Conservation (phyloP, 1,140 invertebrate species). For the Sipha flava region DNA sequence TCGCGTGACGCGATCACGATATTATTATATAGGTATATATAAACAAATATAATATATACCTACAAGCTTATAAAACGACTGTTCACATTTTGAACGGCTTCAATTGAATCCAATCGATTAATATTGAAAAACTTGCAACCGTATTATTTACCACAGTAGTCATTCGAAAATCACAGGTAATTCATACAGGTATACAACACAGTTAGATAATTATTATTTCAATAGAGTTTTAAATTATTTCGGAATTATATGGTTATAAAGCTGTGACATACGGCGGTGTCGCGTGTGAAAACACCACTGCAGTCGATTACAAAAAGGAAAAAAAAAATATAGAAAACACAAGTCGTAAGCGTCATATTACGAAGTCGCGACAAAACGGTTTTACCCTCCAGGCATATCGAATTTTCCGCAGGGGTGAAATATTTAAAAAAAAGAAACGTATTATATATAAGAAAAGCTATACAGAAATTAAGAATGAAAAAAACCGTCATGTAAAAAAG, state of each 20-base stretch:
- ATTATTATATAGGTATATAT: neutral
- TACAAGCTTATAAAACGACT: neutral
- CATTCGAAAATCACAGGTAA: neutral
- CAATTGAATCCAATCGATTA: neutral
- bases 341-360: neutral
- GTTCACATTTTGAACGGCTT: neutral
- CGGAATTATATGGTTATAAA: neutral
- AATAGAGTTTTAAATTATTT: neutral
- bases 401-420: constrained; percentile 18
- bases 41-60: neutral
- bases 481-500: neutral
- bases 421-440: neutral
- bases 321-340: neutral
- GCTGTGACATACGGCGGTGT: neutral
- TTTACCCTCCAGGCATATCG: constrained; percentile 8
- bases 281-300: neutral
- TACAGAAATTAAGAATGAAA: neutral
- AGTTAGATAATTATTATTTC: neutral
- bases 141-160: neutral
- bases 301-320: neutral
- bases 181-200: neutral
- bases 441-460: neutral
- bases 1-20: neutral
- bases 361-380: constrained; percentile 22
- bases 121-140: neutral